Percentiles rank a stretch among this genome's conserved stretches.
phyloP scores from a whole-genome alignment of 2,797 vertebrate genomes.

The Monodelphis domestica region DNA sequence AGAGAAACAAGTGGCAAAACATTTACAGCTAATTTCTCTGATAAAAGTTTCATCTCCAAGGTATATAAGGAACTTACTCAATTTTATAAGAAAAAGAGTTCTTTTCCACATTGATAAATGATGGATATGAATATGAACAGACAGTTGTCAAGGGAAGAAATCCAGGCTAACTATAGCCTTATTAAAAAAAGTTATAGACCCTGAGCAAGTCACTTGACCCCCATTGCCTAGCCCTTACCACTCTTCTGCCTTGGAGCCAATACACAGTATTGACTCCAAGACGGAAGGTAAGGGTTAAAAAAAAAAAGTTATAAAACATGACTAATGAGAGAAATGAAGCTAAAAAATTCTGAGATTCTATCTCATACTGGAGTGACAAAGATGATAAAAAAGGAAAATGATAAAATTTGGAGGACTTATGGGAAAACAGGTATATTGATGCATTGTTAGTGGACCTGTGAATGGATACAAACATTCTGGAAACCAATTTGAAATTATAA shows the following conservation, averaged over 20 bases:
- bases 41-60: neutral
- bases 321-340: neutral
- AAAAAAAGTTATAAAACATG: neutral
- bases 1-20: neutral
- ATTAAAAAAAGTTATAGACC: too few species aligned
- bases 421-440: neutral
- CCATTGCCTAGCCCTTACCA: too few species aligned
- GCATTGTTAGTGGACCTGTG: neutral
- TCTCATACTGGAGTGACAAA: neutral
- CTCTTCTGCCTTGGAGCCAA: too few species aligned
- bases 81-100: neutral
- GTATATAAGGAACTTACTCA: neutral
- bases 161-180: neutral
- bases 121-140: neutral
- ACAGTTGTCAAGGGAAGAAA: neutral
- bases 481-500: neutral
- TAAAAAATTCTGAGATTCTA: neutral
- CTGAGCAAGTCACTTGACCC: too few species aligned
- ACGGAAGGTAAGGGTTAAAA: too few species aligned
- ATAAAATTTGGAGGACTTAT: neutral
- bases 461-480: neutral
- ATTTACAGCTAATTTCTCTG: neutral
- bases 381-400: neutral
- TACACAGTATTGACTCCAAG: too few species aligned
- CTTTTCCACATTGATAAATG: neutral